Evolutionary conservation across 2,113 vertebrate genomes (phyloP).

Genomic region (Calcarius ornatus): DNA sequence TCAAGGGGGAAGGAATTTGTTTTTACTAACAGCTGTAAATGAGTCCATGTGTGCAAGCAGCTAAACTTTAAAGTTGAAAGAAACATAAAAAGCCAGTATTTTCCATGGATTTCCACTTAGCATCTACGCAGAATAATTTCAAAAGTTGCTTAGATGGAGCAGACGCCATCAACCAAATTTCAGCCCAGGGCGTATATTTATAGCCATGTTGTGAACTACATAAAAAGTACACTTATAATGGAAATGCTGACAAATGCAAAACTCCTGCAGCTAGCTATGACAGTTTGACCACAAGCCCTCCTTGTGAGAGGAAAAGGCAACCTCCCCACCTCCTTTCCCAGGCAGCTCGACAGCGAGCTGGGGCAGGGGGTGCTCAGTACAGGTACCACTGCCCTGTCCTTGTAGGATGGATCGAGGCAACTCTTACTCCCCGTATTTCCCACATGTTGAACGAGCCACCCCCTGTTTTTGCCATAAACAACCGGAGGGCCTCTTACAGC

Average conservation of each 20-base stretch:
- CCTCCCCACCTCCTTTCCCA: neutral
- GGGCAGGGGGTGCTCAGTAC: neutral
- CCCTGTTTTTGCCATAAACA: slow-evolving; percentile 53
- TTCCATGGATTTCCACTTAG: neutral
- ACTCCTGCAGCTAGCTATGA: neutral
- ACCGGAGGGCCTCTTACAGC: slow-evolving; percentile 60
- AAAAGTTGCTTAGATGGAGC: neutral
- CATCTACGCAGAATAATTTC: neutral
- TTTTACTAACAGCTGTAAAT: neutral
- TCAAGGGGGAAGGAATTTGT: neutral
- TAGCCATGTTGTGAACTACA: neutral
- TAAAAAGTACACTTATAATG: neutral
- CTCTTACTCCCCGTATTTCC: slow-evolving; percentile 4
- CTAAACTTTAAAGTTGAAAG: neutral
- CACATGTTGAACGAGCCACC: slow-evolving; percentile 41
- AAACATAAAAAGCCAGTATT: neutral
- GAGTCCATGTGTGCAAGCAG: neutral
- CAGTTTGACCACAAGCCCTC: slow-evolving; percentile 18
- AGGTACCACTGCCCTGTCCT: neutral
- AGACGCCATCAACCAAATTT: neutral
- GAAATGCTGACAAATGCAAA: slow-evolving; percentile 44
- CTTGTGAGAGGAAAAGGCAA: neutral
- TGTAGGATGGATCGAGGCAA: neutral
- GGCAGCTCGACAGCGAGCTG: neutral
- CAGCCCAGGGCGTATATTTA: neutral